A percentile compares a stretch with the other conserved stretches of the same genome.
phyloP scores from a whole-genome alignment of 2,888 invertebrate species.

The Calameuta idolon region DNA sequence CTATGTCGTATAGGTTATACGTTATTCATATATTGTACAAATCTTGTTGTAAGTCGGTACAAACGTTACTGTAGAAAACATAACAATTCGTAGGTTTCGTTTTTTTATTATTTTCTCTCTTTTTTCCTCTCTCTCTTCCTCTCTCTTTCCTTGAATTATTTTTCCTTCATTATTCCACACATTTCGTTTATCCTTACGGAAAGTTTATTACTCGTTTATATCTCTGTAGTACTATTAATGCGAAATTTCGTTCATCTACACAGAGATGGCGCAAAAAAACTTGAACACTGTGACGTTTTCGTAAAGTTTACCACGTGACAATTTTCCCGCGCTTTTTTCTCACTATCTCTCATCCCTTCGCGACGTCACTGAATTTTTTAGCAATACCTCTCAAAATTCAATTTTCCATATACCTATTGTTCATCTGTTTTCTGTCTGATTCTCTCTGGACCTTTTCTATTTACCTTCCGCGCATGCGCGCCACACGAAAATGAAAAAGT shows the following conservation, averaged over 20 bases:
- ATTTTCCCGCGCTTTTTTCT: background rate
- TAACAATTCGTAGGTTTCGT: constrained; percentile 57
- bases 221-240: constrained; percentile 37
- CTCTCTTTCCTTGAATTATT: constrained; percentile 38
- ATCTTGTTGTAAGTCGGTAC: constrained; percentile 65
- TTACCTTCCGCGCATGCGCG: background rate
- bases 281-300: constrained; percentile 15
- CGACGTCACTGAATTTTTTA: background rate
- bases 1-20: constrained; percentile 60
- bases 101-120: constrained; percentile 13
- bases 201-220: constrained; percentile 57
- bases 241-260: constrained; percentile 35
- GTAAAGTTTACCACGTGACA: background rate
- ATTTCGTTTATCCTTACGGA: constrained; percentile 46
- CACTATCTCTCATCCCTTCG: constrained; percentile 60
- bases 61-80: constrained; percentile 67
- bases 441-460: background rate
- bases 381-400: background rate
- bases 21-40: constrained; percentile 63
- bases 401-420: background rate
- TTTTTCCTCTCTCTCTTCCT: constrained; percentile 22
- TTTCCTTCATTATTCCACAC: constrained; percentile 27
- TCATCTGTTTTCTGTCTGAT: background rate
- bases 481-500: background rate
- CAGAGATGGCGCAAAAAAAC: constrained; percentile 23